Conservation (phyloP, 1,140 invertebrate species). For the Papilio xuthus region DNA sequence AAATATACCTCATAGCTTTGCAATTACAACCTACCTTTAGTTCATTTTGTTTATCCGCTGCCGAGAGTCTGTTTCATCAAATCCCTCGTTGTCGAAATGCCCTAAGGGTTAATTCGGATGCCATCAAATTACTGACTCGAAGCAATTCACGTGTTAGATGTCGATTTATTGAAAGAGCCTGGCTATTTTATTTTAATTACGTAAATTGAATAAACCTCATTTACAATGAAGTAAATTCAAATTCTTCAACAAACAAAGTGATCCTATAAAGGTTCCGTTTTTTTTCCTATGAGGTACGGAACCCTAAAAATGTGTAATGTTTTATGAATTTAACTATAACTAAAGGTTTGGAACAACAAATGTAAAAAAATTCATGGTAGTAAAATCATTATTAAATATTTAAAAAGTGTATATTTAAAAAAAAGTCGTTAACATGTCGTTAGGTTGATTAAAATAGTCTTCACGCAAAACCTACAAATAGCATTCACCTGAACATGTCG, state of each 20-base stretch:
- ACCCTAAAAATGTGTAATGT: too few relatives aligned
- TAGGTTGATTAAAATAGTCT: too few relatives aligned
- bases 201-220: neutral
- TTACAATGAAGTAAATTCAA: neutral
- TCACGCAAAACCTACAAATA: too few relatives aligned
- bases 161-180: conserved; percentile 62
- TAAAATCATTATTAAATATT: too few relatives aligned
- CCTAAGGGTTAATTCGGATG: conserved; percentile 66
- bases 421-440: too few relatives aligned
- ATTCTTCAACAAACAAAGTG: too few relatives aligned
- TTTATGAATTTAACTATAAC: too few relatives aligned
- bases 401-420: too few relatives aligned
- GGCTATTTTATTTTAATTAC: conserved; percentile 42
- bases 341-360: too few relatives aligned
- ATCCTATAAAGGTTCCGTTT: too few relatives aligned
- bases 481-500: neutral
- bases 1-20: neutral
- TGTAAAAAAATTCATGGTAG: too few relatives aligned
- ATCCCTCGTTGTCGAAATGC: conserved; percentile 62
- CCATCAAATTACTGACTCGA: conserved; percentile 67
- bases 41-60: conserved; percentile 46
- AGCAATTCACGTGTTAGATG: conserved; percentile 53
- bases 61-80: conserved; percentile 55
- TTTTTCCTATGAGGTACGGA: too few relatives aligned
- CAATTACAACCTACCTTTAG: conserved; percentile 37